These are phyloP conservation scores for Agrochola circellaris DNA, from an alignment of 2,888 invertebrate species.

Conservation along the genomic window DNA sequence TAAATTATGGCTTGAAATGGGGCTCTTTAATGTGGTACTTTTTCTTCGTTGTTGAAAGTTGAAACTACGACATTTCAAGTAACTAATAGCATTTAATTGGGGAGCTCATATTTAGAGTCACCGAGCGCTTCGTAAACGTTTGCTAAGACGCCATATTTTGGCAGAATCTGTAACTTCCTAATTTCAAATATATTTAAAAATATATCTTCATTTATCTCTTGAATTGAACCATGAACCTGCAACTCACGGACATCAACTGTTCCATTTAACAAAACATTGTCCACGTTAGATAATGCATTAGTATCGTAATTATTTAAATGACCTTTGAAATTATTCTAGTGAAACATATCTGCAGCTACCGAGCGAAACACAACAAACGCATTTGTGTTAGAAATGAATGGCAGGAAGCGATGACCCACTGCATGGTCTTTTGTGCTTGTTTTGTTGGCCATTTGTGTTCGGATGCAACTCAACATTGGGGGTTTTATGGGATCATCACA, in stretches of 20 bases:
- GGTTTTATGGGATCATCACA: slow-evolving; percentile 15
- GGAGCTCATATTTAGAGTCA: slow-evolving; percentile 7
- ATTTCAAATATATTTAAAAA: slow-evolving; percentile 5
- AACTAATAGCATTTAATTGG: slow-evolving; percentile 15
- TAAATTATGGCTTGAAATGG: slow-evolving; percentile 27
- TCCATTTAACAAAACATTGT: slow-evolving; percentile 42
- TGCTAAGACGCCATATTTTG: background rate
- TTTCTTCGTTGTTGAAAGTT: slow-evolving; percentile 20
- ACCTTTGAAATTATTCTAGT: slow-evolving; percentile 55
- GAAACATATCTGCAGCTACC: slow-evolving; percentile 33
- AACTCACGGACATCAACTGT: slow-evolving; percentile 22
- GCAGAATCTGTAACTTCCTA: background rate
- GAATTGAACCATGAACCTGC: slow-evolving; percentile 46
- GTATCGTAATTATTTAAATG: slow-evolving; percentile 58
- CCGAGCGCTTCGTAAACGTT: background rate
- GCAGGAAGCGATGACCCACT: slow-evolving; percentile 60
- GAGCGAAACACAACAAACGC: slow-evolving; percentile 25
- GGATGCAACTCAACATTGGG: slow-evolving; percentile 25
- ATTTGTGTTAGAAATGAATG: slow-evolving; percentile 57
- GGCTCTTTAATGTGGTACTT: background rate
- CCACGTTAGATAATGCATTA: slow-evolving; percentile 46
- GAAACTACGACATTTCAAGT: background rate
- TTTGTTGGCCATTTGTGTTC: slow-evolving; percentile 13
- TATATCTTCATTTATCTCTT: slow-evolving; percentile 1
- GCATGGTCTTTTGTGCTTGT: slow-evolving; percentile 49